Evolutionary conservation across 2,113 vertebrate genomes (phyloP).

Genomic region (Cochlearius cochlearius): DNA sequence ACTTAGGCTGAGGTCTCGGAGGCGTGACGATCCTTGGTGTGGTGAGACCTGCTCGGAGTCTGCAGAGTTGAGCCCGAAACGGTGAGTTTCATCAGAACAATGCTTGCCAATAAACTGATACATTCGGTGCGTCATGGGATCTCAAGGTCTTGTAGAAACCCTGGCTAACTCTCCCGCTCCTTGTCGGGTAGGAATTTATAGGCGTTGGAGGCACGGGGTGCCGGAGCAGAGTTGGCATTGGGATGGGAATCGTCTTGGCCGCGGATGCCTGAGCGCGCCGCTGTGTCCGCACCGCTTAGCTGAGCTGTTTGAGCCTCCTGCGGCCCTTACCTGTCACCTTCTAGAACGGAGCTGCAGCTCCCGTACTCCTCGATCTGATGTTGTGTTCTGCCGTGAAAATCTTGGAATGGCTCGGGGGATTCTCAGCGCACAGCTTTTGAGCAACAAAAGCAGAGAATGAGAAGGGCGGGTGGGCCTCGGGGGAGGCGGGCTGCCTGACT

Average conservation of each 20-base stretch:
- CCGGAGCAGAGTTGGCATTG: not conserved
- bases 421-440: not conserved
- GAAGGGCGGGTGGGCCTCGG: not conserved
- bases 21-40: not conserved
- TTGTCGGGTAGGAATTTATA: not conserved
- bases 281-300: not conserved
- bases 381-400: not conserved
- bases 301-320: not conserved
- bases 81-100: not conserved
- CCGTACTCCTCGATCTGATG: not conserved
- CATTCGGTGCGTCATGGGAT: not conserved
- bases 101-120: not conserved
- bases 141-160: not conserved
- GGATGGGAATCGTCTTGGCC: not conserved
- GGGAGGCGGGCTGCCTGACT: not conserved
- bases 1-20: not conserved
- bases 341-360: not conserved
- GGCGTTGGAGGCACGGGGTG: not conserved
- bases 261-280: accelerated
- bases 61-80: not conserved
- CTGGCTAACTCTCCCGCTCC: not conserved
- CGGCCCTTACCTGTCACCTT: not conserved
- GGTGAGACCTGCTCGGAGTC: not conserved
- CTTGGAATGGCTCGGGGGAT: not conserved
- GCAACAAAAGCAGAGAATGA: not conserved